Evolutionary conservation across 1,140 invertebrate species (phyloP), one percentile per base, ranked within the genome.

Genomic region (Lepidurus apus): DNA sequence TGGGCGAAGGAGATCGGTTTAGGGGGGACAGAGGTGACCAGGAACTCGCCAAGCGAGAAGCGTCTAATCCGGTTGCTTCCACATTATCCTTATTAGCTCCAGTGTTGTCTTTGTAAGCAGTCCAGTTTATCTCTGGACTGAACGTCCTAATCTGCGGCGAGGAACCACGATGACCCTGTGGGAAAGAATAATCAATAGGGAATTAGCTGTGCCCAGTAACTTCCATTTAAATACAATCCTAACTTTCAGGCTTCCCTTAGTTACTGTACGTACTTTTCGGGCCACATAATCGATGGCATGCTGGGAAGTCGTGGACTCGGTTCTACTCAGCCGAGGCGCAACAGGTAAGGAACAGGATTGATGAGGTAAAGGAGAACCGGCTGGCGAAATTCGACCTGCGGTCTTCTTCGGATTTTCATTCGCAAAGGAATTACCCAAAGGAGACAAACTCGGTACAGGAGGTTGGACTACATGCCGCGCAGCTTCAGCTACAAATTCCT

Each of bases 221-320:
- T 79, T 13, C 5, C 0, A 78, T 24, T 78, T 45, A 81, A 53
- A 78, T 24, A 79, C 65, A 21, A 75, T 34, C 42, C 10, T 73
- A 24, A 47, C n/a, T 77, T 26, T 21, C 45, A 11, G 43, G 17
- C 11, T 65, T 65, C 21, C 53, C 17, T 13, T 65, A 74, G 17
- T 21, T 24, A 43, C 7, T 24, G 24, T 42, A 45, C 77, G 77
- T 42, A 82, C 81, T 81, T 82, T 81, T 43, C 79, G 75, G 11
- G 78, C 78, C 78, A 89, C 90, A 82, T 90, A 91, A 82, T 93
- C 92, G 44, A 93, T 85, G 81, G 91, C 93, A 84, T 91, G 90
- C 82, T 93, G 92, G 17, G 92, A 93, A n/a, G 91, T 92, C 77
- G 92, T 89, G 13, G 92, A 93, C 17, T 91, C 90, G 3, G 92